Base-by-base conservation (phyloP, 2,113 vertebrate genomes). In the Mesoclemmys tuberculata region DNA sequence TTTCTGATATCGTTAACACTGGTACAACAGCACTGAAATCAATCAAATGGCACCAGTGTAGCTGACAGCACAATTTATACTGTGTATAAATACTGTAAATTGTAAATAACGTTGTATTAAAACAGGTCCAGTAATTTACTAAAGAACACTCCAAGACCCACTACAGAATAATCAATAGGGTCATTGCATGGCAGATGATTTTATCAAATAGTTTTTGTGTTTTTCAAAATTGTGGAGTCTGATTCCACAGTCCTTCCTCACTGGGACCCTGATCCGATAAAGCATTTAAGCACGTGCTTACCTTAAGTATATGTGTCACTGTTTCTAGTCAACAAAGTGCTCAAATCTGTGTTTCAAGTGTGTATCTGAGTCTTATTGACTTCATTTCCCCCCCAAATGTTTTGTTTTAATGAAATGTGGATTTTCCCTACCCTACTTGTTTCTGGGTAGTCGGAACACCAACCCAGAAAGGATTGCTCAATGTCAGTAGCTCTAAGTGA, bases 401-500 rank as follows among this genome's bases (percentile, higher is more conserved):
- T 89, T 95, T 61, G 80, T n/a, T 52, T 85, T 77, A 58, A 64
- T 61, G 52, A 88, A 64, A 24, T 27, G 7, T 10, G 2, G 13
- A 56, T 58, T 80, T 86, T 5, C 89, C 7, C 21, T 75, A 56
- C 10, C 26, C 16, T 80, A 44, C 26, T 77, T 77, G 2, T 88
- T 71, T 91, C n/a, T 35, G 8, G 10, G 8, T 13, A 77, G n/a
- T 44, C 19, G 49, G 86, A 21, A 22, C 44, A 80, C 5, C 10
- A 48, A 55, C 11, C 46, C 77, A 81, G 93, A 51, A 86, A 95
- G 48, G 81, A 96, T 82, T n/a, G 74, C 35, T 92, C 93, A 79
- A 80, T 96, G 95, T 93, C 84, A 96, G 38, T 75, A 91, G 77
- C 46, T 96, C 82, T 89, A 31, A 85, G 88, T 91, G 46, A 85